Evolutionary conservation across 2,888 invertebrate species (phyloP), one percentile per base, ranked within the genome.

Genomic region (Campoplex nolae): DNA sequence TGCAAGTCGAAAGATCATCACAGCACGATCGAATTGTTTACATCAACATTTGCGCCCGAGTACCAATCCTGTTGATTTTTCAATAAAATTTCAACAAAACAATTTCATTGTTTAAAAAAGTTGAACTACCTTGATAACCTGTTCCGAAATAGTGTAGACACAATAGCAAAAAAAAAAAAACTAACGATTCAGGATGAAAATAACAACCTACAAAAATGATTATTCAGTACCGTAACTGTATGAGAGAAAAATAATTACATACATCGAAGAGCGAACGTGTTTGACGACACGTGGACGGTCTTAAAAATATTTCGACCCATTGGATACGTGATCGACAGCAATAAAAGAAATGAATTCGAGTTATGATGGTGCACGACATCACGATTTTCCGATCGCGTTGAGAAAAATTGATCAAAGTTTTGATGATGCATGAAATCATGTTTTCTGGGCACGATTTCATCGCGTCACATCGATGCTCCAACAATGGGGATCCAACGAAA

Each of bases 401-500:
- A 38, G 38, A 38, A 38, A 38, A 38, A 6, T 6, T 38, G 32
- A 38, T 68, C 35, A 11, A 65, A 65, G 38, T 80, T 80, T 73
- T 51, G 65, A 51, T 73, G 48, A n/a, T 62, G 65, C 73, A 38
- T 23, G 62, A 62, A 9, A 23, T 79, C 45, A 68, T 35, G 58
- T n/a, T 71, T 79, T 79, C 79, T n/a, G 18, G 71, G 62, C 80
- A 73, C 80, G 80, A 79, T 80, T 68, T 35, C 23, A 32, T 56
- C 42, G 68, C 68, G 68, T 68, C 54, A 68, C 68, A 54, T 11
- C 67, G 48, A 6, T 38, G 54, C 38, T 68, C 42, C 62, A 48
- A 80, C 68, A 32, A 35, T 48, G 71, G 71, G 23, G 77, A 68
- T 38, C 42, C 67, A 62, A 38, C 51, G 16, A 38, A 42, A 42